Conservation (phyloP, 2,888 invertebrate genomes). For the Microchrysa polita region DNA sequence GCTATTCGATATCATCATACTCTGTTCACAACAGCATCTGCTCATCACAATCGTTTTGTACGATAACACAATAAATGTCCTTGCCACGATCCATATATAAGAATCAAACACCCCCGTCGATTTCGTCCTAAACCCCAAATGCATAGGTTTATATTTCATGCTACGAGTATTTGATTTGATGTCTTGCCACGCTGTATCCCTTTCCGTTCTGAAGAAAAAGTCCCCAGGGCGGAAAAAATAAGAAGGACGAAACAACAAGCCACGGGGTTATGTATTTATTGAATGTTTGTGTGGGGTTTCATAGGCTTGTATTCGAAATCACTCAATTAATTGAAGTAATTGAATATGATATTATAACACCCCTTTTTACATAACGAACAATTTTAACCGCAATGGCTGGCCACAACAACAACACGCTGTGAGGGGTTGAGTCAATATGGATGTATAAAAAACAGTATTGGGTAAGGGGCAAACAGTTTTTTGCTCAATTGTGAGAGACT, state of each 20-base stretch:
- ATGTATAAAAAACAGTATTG: background rate
- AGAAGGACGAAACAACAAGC: constrained; percentile 14
- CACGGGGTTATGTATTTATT: constrained; percentile 26
- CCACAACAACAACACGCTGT: background rate
- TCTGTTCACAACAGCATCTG: constrained; percentile 3
- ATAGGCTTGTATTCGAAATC: constrained; percentile 20
- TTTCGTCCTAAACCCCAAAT: background rate
- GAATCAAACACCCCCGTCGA: background rate
- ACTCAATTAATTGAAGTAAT: constrained; percentile 47
- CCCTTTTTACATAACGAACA: constrained; percentile 34
- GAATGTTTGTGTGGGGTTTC: background rate
- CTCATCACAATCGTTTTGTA: constrained; percentile 13
- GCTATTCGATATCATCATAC: constrained; percentile 12
- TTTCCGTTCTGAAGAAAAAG: background rate
- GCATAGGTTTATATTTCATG: background rate
- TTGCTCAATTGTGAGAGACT: constrained; percentile 19
- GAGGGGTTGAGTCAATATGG: background rate
- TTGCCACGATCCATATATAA: background rate
- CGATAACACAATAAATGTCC: constrained; percentile 23
- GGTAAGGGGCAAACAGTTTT: background rate
- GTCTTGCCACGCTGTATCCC: background rate
- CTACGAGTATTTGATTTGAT: constrained; percentile 26
- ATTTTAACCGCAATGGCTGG: background rate
- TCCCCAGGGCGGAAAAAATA: too few relatives aligned
- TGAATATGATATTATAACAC: constrained; percentile 49